These are phyloP conservation scores for Coccyzus lansbergi DNA, from an alignment of 2,797 vertebrate genomes.

Conservation along the genomic window DNA sequence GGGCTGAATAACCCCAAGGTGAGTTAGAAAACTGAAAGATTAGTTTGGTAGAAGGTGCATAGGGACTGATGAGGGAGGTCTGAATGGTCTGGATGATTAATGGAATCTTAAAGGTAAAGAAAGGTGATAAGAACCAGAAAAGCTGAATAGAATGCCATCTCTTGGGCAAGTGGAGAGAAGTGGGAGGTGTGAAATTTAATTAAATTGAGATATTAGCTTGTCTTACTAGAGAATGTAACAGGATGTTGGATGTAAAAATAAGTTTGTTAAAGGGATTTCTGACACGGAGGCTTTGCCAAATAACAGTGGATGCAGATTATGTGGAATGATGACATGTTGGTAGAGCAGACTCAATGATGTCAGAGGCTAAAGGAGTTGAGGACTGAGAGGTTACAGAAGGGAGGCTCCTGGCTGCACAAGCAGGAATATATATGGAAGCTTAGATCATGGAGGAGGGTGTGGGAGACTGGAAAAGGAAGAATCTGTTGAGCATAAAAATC, in stretches of 20 bases:
- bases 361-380: background rate
- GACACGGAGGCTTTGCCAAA: background rate
- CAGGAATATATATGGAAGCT: background rate
- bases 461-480: background rate
- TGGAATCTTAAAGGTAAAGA: background rate
- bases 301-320: background rate
- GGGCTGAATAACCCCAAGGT: background rate
- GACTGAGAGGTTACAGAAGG: background rate
- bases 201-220: background rate
- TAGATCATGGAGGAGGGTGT: background rate
- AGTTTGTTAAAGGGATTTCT: background rate
- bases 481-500: background rate
- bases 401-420: background rate
- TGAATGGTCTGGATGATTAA: background rate
- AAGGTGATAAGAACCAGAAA: background rate
- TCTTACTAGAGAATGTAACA: background rate
- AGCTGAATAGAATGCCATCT: background rate
- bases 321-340: background rate
- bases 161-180: background rate
- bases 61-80: background rate
- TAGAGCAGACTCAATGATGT: accelerated
- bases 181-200: background rate
- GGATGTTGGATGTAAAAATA: background rate
- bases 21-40: background rate
- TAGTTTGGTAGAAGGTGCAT: background rate